Base-by-base conservation (phyloP, 2,888 invertebrate genomes). In the Subacronicta megacephala region DNA sequence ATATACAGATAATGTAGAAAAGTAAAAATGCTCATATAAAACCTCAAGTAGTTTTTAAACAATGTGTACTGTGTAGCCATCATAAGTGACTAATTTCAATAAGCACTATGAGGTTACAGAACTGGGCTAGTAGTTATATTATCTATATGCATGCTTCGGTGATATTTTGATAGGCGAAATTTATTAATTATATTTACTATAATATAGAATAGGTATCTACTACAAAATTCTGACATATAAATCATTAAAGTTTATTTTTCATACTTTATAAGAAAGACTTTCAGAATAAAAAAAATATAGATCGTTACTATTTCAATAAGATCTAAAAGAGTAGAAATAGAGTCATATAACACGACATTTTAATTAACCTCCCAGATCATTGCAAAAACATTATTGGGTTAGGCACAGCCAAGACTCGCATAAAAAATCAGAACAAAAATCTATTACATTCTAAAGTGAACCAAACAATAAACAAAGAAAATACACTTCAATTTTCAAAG, bases 401-500 rank as follows among this genome's bases (percentile, higher is more conserved):
- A 23, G 23, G 16, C 38, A 38, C 38, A 7, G 7, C 13, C 20
- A 26, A 16, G 10, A 6, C 13, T 7, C 7, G 10, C 17, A 47
- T 43, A 29, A 23, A 35, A 41, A 47, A 36, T 7, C 2, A 7
- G 3, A 10, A 13, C 26, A 35, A 37, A 51, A 23, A 42, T 42
- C 31, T 46, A 41, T 52, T 7, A 43, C 36, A 37, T 17, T 50
- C 15, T 38, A 42, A 57, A 53, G 41, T 38, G 16, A 44, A 33
- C 7, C 37, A 40, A 43, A 57, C 37, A 52, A 45, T 43, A 70
- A 58, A 55, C 18, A 59, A 53, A 56, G 55, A 10, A 42, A 57
- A 45, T 31, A 36, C 45, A 36, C 38, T 45, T 38, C 46, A 18
- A 57, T 56, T 58, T 61, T 53, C 31, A 33, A 45, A 44, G 49